Percentiles rank a stretch among this genome's conserved stretches.
Evolutionary conservation across 2,113 vertebrate genomes (phyloP).

Genomic region (Egretta garzetta): DNA sequence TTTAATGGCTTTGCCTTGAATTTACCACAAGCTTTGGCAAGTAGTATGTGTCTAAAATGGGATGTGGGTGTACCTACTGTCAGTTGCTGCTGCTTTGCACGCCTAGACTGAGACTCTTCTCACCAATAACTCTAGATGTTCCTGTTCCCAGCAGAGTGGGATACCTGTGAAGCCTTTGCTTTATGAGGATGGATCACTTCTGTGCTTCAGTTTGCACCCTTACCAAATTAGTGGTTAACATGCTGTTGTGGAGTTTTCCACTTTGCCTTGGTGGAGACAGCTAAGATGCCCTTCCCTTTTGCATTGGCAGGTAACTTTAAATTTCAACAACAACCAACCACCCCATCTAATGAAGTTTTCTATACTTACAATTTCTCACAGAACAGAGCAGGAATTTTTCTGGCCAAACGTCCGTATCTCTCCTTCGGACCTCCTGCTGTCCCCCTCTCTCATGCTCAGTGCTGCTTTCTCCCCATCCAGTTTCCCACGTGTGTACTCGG

Average conservation of each 20-base stretch:
- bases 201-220: not conserved
- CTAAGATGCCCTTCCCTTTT: not conserved
- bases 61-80: not conserved
- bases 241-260: not conserved
- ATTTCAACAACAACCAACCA: not conserved
- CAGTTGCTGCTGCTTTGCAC: not conserved
- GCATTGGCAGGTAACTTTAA: not conserved
- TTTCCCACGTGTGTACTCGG: not conserved
- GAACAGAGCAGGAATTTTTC: not conserved
- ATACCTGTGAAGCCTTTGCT: not conserved
- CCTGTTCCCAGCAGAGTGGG: not conserved
- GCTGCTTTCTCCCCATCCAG: not conserved
- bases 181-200: not conserved
- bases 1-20: not conserved
- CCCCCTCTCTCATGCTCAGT: not conserved
- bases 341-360: not conserved
- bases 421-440: slow-evolving; percentile 20
- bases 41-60: not conserved
- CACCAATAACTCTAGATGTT: not conserved
- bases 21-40: not conserved
- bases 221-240: not conserved
- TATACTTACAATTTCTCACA: not conserved
- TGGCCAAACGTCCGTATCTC: not conserved
- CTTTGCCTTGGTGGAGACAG: not conserved
- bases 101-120: not conserved